Percentiles rank a stretch among this genome's conserved stretches.
Conservation (phyloP, 2,113 vertebrate genomes). For the Barbus barbus region DNA sequence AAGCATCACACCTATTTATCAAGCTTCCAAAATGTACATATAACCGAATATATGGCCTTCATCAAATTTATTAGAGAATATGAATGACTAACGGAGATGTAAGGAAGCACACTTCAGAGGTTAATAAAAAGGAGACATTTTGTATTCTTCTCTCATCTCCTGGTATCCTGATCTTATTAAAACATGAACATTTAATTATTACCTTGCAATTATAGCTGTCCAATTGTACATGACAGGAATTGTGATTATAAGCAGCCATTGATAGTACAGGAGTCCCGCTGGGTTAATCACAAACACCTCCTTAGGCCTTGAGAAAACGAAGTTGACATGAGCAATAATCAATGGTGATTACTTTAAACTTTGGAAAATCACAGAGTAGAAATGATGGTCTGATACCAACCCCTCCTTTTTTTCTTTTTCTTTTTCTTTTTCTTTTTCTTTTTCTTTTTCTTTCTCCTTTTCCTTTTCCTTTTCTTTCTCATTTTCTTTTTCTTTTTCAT, state of each 20-base stretch:
- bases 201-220: conserved; percentile 96
- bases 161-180: background rate
- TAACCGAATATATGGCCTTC: background rate
- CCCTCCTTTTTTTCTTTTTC: conserved; percentile 61
- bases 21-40: background rate
- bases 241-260: conserved; percentile 93
- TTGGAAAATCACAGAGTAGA: background rate
- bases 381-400: conserved; percentile 53
- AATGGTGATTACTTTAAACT: background rate
- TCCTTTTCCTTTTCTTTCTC: conserved; percentile 38
- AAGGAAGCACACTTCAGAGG: background rate
- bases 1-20: background rate
- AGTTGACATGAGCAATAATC: background rate
- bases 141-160: background rate
- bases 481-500: conserved; percentile 60
- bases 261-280: conserved; percentile 87
- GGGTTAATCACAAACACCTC: conserved; percentile 89
- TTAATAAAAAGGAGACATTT: background rate
- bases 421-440: conserved; percentile 53
- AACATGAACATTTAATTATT: conserved; percentile 32
- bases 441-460: conserved; percentile 56
- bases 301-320: conserved; percentile 71
- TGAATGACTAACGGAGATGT: background rate
- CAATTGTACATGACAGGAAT: conserved; percentile 98
- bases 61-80: background rate